phyloP scores from a whole-genome alignment of 2,888 invertebrate genomes.

The Molanna angustata region DNA sequence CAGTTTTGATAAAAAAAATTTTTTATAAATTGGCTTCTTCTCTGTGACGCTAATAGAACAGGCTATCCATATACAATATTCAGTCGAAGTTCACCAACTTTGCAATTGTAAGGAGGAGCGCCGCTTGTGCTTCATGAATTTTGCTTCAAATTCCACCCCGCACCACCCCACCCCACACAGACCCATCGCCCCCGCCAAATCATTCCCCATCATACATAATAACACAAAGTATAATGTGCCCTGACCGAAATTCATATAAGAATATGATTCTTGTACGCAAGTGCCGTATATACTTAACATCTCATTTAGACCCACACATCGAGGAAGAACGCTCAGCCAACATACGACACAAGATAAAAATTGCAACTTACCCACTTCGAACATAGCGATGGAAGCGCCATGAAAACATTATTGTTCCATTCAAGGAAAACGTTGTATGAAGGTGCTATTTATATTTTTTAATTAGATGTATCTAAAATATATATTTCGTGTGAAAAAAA shows the following conservation, averaged over 20 bases:
- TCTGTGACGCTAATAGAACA: slow-evolving; percentile 30
- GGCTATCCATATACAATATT: slow-evolving; percentile 33
- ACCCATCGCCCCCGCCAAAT: slow-evolving; percentile 39
- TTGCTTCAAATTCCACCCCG: slow-evolving; percentile 51
- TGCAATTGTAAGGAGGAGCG: slow-evolving; percentile 55
- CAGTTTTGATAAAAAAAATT: too few species aligned
- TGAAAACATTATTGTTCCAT: too few species aligned
- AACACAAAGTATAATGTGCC: slow-evolving; percentile 59
- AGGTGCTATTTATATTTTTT: too few species aligned
- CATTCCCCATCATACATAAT: slow-evolving; percentile 42
- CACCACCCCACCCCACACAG: slow-evolving; percentile 36
- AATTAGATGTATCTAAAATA: too few species aligned
- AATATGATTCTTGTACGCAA: slow-evolving; percentile 48
- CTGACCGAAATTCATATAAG: slow-evolving; percentile 34
- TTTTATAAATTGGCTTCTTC: slow-evolving; percentile 16
- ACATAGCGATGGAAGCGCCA: too few species aligned
- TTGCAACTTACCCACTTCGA: too few species aligned
- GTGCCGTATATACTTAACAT: slow-evolving; percentile 29
- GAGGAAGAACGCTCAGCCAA: too few species aligned
- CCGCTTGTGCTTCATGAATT: slow-evolving; percentile 35
- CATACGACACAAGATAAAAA: too few species aligned
- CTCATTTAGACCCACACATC: slow-evolving; percentile 20
- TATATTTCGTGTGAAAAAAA: too few species aligned
- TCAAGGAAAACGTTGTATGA: too few species aligned
- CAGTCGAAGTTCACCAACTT: slow-evolving; percentile 43